These are phyloP conservation scores for Corythaeola cristata DNA, from an alignment of 2,113 vertebrate genomes.

Conservation along the genomic window DNA sequence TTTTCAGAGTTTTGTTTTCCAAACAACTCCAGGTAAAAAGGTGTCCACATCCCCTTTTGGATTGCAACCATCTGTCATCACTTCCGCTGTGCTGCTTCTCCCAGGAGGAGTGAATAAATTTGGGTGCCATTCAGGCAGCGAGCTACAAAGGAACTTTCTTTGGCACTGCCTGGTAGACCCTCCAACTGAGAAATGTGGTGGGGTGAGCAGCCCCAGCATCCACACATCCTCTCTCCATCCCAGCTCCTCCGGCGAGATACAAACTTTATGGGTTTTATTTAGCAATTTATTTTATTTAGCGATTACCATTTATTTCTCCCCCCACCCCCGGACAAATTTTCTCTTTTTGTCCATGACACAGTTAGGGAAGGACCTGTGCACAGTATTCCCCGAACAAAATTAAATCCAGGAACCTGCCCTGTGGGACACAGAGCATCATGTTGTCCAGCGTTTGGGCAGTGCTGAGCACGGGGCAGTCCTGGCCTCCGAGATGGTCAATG, in stretches of 20 bases:
- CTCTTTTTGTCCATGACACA: background rate
- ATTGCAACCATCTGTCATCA: background rate
- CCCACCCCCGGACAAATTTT: background rate
- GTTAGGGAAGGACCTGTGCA: background rate
- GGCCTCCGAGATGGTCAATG: background rate
- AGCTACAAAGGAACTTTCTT: background rate
- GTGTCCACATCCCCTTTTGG: background rate
- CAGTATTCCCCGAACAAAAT: background rate
- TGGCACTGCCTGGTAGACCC: background rate
- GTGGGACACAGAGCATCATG: accelerated
- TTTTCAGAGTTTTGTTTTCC: background rate
- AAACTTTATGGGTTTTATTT: background rate
- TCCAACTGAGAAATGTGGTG: accelerated
- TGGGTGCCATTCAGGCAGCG: background rate
- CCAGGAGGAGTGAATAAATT: background rate
- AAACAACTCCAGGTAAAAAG: background rate
- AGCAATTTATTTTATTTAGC: background rate
- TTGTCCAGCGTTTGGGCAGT: background rate
- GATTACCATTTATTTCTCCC: background rate
- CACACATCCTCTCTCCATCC: background rate
- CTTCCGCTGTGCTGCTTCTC: background rate
- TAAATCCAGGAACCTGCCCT: background rate
- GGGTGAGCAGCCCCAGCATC: background rate
- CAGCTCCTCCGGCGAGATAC: accelerated
- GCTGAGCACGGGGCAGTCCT: background rate